Conservation (phyloP, 2,797 vertebrate species). For the Pseudomugil tenellus region DNA sequence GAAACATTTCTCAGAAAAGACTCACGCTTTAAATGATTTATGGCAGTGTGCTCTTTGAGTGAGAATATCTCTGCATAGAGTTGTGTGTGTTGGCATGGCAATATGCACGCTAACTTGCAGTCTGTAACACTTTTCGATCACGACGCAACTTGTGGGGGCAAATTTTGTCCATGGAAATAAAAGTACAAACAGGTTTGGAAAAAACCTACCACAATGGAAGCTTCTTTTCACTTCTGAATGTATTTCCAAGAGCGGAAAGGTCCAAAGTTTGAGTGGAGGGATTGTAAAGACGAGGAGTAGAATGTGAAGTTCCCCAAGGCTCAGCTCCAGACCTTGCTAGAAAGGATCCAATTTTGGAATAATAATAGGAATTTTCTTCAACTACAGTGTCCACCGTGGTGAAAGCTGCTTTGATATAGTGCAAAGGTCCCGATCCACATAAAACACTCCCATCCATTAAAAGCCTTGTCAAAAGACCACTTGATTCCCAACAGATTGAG, state of each 20-base stretch:
- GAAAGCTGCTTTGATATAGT: conserved; percentile 37
- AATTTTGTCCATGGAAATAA: conserved; percentile 6
- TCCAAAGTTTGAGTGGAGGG: conserved; percentile 9
- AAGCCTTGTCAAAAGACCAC: conserved; percentile 67
- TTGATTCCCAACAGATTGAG: conserved; percentile 72
- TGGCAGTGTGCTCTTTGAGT: conserved; percentile 60
- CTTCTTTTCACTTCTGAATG: not conserved
- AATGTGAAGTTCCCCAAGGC: conserved; percentile 48
- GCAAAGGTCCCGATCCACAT: conserved; percentile 68
- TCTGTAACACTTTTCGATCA: conserved; percentile 54
- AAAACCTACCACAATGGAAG: not conserved
- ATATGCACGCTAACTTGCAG: conserved; percentile 49
- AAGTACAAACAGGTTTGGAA: conserved; percentile 22
- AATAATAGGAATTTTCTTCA: conserved; percentile 43
- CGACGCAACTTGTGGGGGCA: conserved; percentile 26
- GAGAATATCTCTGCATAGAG: conserved; percentile 39
- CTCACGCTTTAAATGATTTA: conserved; percentile 78
- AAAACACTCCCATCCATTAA: conserved; percentile 72
- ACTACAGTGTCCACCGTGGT: conserved; percentile 36
- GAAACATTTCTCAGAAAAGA: conserved; percentile 68
- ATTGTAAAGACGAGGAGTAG: conserved; percentile 8
- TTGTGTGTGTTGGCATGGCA: conserved; percentile 33
- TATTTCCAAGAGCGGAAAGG: not conserved
- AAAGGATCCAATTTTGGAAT: conserved; percentile 53
- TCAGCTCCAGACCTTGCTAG: conserved; percentile 43